phyloP scores from a whole-genome alignment of 1,140 invertebrate genomes.

The Alviniconcha marisindica region DNA sequence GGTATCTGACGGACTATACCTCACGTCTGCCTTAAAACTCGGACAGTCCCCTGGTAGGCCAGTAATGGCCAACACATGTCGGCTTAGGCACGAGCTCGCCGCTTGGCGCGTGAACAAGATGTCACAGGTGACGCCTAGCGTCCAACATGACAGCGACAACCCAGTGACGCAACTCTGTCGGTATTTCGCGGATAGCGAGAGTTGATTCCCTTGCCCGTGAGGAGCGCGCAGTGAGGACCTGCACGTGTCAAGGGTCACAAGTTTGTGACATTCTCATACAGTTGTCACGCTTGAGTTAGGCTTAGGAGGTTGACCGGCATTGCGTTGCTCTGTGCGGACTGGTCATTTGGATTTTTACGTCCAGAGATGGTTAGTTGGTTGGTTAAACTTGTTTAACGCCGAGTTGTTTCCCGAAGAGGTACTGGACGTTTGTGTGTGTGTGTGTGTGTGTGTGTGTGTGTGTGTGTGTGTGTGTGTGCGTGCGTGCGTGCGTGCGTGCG shows the following conservation, averaged over 20 bases:
- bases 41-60: neutral
- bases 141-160: neutral
- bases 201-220: neutral
- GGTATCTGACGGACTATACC: neutral
- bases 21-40: neutral
- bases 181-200: neutral
- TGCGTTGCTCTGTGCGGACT: neutral
- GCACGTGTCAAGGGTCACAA: neutral
- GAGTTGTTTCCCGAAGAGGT: neutral
- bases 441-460: neutral
- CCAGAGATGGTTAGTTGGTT: too few relatives aligned
- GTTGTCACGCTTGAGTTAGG: too few relatives aligned
- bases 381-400: neutral
- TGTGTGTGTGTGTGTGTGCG: too few relatives aligned
- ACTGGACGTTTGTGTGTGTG: neutral
- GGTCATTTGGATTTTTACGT: neutral
- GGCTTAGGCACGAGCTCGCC: neutral
- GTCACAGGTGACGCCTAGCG: neutral
- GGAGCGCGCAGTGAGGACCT: neutral
- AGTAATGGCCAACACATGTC: neutral
- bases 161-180: neutral
- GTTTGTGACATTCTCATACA: neutral
- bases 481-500: too few relatives aligned
- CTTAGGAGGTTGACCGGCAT: neutral
- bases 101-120: neutral